phyloP scores from a whole-genome alignment of 1,140 invertebrate species.

The Physella acuta region DNA sequence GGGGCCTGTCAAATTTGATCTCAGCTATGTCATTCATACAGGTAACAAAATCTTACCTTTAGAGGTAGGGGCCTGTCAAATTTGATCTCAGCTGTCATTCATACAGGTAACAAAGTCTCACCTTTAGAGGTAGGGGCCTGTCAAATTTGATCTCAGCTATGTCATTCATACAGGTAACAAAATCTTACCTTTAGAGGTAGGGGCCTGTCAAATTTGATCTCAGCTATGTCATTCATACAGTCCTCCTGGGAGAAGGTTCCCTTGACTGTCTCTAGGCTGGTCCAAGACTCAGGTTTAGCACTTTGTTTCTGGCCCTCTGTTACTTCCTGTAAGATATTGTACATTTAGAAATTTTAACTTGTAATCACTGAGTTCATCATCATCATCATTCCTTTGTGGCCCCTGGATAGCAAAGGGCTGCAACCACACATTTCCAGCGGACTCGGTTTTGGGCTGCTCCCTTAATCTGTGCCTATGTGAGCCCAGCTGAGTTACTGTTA shows the following conservation, averaged over 20 bases:
- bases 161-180: constrained; percentile 32
- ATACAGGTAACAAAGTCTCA: constrained; percentile 64
- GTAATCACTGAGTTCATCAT: no score
- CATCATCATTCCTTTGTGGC: no score
- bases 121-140: constrained; percentile 81
- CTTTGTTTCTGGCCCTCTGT: constrained; percentile 36
- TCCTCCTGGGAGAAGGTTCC: constrained; percentile 78
- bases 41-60: constrained; percentile 67
- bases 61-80: constrained; percentile 85
- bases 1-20: constrained; percentile 85
- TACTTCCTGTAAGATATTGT: no score
- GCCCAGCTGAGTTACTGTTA: no score
- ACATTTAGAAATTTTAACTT: no score
- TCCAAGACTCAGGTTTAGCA: constrained; percentile 67
- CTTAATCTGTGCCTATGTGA: no score
- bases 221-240: constrained; percentile 72
- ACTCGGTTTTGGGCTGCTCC: no score
- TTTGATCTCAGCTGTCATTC: constrained; percentile 76
- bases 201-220: constrained; percentile 88
- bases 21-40: constrained; percentile 54
- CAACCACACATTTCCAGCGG: no score
- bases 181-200: constrained; percentile 76
- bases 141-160: constrained; percentile 90
- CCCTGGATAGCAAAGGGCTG: no score
- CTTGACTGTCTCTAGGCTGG: constrained; percentile 71